These are phyloP conservation scores for Toxotes jaculatrix DNA, from an alignment of 2,113 vertebrate genomes.

Conservation along the genomic window DNA sequence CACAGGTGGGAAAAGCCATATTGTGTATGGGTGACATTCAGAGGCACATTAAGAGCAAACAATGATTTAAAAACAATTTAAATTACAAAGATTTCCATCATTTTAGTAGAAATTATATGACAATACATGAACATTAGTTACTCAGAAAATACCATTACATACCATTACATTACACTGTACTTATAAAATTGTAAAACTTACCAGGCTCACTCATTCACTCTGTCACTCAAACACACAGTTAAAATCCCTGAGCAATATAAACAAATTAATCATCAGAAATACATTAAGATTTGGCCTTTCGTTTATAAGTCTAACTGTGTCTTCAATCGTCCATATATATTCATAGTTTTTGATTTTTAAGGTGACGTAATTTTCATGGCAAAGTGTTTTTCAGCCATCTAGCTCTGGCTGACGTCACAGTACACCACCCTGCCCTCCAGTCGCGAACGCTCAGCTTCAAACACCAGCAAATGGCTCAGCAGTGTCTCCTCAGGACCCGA, in stretches of 20 bases:
- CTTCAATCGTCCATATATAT: background rate
- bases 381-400: background rate
- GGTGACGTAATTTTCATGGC: background rate
- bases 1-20: background rate
- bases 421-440: conserved; percentile 80
- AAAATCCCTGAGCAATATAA: conserved; percentile 13
- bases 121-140: background rate
- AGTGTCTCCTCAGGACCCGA: conserved; percentile 83
- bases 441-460: conserved; percentile 83
- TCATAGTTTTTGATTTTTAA: background rate
- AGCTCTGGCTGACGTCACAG: conserved; percentile 33
- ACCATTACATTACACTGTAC: background rate
- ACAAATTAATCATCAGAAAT: background rate
- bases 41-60: background rate
- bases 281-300: background rate
- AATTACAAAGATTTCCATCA: background rate
- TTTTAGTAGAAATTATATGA: background rate
- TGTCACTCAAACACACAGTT: background rate
- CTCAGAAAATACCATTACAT: background rate
- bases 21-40: too few relatives aligned
- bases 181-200: background rate
- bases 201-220: background rate
- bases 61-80: background rate
- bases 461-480: conserved; percentile 84
- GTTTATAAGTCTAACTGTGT: background rate